These are phyloP conservation scores for Myotis pilosus DNA, from an alignment of 2,797 vertebrate genomes.

Conservation along the genomic window DNA sequence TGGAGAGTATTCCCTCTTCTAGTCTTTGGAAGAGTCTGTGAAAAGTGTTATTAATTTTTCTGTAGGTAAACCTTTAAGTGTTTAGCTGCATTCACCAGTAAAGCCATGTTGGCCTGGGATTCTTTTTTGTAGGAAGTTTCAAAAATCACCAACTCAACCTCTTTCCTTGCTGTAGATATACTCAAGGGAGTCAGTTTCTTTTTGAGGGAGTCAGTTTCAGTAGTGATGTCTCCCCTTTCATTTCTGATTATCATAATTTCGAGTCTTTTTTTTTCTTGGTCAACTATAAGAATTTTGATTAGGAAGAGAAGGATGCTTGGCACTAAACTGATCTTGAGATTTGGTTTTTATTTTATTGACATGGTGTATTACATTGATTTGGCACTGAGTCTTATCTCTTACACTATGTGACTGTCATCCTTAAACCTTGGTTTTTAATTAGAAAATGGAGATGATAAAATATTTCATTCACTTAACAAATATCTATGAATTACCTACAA, in stretches of 20 bases:
- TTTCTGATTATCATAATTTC: conserved; percentile 1
- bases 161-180: background rate
- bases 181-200: background rate
- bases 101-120: background rate
- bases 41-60: background rate
- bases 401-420: background rate
- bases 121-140: background rate
- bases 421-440: background rate
- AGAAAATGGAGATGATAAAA: background rate
- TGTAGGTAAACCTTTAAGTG: background rate
- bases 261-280: background rate
- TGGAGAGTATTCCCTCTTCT: background rate
- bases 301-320: background rate
- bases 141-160: background rate
- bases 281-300: background rate
- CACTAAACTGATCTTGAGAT: background rate
- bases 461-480: background rate
- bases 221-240: background rate
- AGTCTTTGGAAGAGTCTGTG: background rate
- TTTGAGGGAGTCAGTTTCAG: background rate
- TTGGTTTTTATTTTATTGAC: background rate
- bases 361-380: background rate
- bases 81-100: background rate
- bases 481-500: background rate
- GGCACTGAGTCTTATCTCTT: background rate